Percentiles rank a stretch among this genome's conserved stretches.
Conservation (phyloP, 2,797 vertebrate species). For the Austrolebias charrua region DNA sequence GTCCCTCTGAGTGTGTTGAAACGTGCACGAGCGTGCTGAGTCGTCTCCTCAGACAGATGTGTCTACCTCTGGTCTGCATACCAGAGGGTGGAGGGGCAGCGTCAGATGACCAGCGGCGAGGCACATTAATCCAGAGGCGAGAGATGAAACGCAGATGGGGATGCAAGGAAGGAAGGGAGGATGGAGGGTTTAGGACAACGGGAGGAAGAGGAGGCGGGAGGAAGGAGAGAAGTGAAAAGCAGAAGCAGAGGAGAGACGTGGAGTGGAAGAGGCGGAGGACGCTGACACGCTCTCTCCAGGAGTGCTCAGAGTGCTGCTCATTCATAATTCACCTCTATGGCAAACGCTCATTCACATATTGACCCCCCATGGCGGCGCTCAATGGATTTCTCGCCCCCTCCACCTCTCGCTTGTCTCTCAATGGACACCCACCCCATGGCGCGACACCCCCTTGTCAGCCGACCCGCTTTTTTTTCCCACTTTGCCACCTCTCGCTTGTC, state of each 20-base stretch:
- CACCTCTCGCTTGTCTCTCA: slow-evolving; percentile 65
- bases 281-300: slow-evolving; percentile 65
- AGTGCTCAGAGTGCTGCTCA: slow-evolving; percentile 72
- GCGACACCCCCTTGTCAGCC: slow-evolving; percentile 35
- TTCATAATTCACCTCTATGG: slow-evolving; percentile 79
- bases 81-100: slow-evolving; percentile 30
- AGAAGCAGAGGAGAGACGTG: slow-evolving; percentile 25
- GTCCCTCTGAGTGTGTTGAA: slow-evolving; percentile 45
- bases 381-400: slow-evolving; percentile 73
- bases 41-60: slow-evolving; percentile 56
- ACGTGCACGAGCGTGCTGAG: slow-evolving; percentile 54
- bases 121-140: slow-evolving; percentile 44
- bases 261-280: slow-evolving; percentile 55
- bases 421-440: slow-evolving; percentile 62
- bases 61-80: slow-evolving; percentile 47
- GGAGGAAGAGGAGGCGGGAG: slow-evolving; percentile 19
- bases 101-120: slow-evolving; percentile 53
- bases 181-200: slow-evolving; percentile 51
- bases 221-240: slow-evolving; percentile 16
- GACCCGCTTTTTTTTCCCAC: too few relatives aligned
- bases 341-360: slow-evolving; percentile 78
- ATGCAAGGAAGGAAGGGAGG: slow-evolving; percentile 23
- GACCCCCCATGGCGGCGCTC: slow-evolving; percentile 73
- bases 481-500: slow-evolving; percentile 59
- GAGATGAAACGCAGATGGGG: slow-evolving; percentile 39